A percentile compares a stretch with the other conserved stretches of the same genome.
Conservation (phyloP, 2,113 vertebrate genomes). For the Toxotes jaculatrix region DNA sequence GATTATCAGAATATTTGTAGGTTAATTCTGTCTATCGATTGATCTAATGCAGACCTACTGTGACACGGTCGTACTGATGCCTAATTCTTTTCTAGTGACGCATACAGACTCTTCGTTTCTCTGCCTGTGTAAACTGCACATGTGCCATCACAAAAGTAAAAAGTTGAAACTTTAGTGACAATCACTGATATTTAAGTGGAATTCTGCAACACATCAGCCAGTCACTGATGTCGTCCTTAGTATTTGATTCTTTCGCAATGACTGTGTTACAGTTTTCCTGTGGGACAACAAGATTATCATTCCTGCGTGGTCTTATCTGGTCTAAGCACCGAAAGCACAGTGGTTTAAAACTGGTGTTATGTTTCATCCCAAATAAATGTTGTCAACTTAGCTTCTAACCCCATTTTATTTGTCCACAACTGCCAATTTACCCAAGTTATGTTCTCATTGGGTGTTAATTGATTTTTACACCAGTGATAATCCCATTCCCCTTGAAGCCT, state of each 20-base stretch:
- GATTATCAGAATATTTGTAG: neutral
- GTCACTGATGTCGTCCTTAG: neutral
- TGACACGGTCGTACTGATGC: neutral
- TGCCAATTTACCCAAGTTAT: neutral
- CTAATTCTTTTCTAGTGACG: too few relatives aligned
- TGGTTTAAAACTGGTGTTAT: neutral
- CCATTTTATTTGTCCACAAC: neutral
- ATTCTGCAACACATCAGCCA: neutral
- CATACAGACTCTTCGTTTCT: too few relatives aligned
- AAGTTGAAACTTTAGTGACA: too few relatives aligned
- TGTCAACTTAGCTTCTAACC: neutral
- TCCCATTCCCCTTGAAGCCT: neutral
- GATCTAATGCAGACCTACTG: too few relatives aligned
- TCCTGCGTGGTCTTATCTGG: neutral
- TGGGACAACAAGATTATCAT: neutral
- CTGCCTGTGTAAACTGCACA: too few relatives aligned
- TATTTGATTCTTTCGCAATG: neutral
- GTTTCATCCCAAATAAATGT: neutral
- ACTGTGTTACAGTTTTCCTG: neutral
- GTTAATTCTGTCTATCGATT: neutral
- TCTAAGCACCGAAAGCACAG: neutral
- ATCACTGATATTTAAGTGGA: neutral
- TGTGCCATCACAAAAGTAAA: neutral
- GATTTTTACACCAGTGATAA: neutral
- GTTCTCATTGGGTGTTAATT: neutral